These are phyloP conservation scores for Lepidurus arcticus DNA, from an alignment of 1,140 invertebrate species.

Conservation along the genomic window DNA sequence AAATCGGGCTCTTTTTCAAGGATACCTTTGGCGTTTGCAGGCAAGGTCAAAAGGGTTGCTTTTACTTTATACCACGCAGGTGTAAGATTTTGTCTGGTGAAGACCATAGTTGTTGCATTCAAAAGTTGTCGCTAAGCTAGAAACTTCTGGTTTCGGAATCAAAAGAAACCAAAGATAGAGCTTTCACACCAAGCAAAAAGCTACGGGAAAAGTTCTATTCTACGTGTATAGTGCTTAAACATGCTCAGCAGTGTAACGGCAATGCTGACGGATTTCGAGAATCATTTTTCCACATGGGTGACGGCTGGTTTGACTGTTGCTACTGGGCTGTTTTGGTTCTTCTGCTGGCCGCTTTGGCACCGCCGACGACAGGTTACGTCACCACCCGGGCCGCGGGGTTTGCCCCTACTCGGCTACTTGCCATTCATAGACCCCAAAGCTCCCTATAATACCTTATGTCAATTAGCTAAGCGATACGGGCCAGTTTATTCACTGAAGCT, in stretches of 20 bases:
- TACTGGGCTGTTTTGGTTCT: conserved; percentile 25
- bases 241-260: not conserved
- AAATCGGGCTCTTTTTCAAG: not conserved
- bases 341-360: not conserved
- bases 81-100: not conserved
- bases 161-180: not conserved
- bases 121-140: too few relatives aligned
- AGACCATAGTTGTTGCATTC: not conserved
- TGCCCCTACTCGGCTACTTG: conserved; percentile 72
- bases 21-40: not conserved
- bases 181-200: too few relatives aligned
- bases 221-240: too few relatives aligned
- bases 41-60: not conserved
- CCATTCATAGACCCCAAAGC: conserved; percentile 59
- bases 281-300: not conserved
- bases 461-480: conserved; percentile 59
- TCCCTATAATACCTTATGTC: conserved; percentile 63
- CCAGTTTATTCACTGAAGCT: conserved; percentile 62
- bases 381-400: conserved; percentile 68
- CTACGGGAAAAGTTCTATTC: too few relatives aligned
- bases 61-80: not conserved
- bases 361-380: conserved; percentile 21
- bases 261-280: not conserved
- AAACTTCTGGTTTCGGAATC: not conserved
- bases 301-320: not conserved